phyloP scores from a whole-genome alignment of 2,113 vertebrate genomes.

The Thamnaconus septentrionalis region DNA sequence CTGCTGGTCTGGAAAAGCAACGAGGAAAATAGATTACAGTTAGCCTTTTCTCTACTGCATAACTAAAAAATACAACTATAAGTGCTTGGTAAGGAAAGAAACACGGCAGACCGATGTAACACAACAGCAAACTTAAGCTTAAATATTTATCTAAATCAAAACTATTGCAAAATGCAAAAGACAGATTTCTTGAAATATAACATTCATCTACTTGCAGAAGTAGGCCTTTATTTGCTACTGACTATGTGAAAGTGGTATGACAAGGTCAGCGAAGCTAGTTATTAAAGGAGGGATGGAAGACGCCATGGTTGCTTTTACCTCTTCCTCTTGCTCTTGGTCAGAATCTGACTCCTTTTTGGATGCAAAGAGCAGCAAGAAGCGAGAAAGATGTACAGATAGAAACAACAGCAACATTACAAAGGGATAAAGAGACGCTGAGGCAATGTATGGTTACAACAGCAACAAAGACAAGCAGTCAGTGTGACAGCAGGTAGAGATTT shows the following conservation, averaged over 20 bases:
- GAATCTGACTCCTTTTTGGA: slow-evolving; percentile 93
- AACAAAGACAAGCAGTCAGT: no score
- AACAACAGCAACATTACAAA: slow-evolving; percentile 63
- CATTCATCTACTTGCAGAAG: neutral
- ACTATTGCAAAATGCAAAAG: neutral
- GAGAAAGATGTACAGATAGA: slow-evolving; percentile 61
- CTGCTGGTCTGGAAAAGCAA: slow-evolving; percentile 84
- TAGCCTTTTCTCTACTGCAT: no score
- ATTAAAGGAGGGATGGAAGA: slow-evolving; percentile 22
- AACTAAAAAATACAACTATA: neutral
- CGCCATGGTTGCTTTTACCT: slow-evolving; percentile 83
- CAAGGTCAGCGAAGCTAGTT: slow-evolving; percentile 35
- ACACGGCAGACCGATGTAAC: neutral
- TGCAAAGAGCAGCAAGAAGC: slow-evolving; percentile 78
- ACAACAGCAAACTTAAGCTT: slow-evolving; percentile 3
- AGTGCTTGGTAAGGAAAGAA: slow-evolving; percentile 6
- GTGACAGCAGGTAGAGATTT: no score
- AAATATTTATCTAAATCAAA: neutral
- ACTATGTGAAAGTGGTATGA: slow-evolving; percentile 7
- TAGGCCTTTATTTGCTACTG: neutral
- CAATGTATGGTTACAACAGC: slow-evolving; percentile 47
- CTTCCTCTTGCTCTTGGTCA: slow-evolving; percentile 93
- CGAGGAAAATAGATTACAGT: slow-evolving; percentile 59
- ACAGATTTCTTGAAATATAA: neutral
- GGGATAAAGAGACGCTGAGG: slow-evolving; percentile 63